These are phyloP conservation scores for Pollicipes pollicipes DNA, from an alignment of 1,140 invertebrate genomes.

Conservation along the genomic window DNA sequence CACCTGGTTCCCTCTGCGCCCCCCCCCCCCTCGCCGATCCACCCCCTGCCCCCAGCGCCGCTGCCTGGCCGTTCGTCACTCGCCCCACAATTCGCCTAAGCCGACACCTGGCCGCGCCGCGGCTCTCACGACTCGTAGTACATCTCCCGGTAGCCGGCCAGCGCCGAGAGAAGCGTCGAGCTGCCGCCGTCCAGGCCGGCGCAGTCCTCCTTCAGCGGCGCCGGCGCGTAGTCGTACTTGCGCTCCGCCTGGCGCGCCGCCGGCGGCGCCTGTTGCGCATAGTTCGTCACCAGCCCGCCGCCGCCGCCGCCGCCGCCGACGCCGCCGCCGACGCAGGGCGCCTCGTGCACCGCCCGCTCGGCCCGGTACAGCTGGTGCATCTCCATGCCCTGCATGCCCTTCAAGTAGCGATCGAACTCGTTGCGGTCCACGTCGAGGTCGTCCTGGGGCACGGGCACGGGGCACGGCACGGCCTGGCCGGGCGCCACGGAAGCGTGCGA, in stretches of 20 bases:
- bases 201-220: not conserved
- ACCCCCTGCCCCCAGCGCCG: too few relatives aligned
- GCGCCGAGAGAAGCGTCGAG: slow-evolving; percentile 17
- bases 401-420: slow-evolving; percentile 21
- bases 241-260: not conserved
- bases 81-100: too few relatives aligned
- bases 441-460: not conserved
- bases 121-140: slow-evolving; percentile 15
- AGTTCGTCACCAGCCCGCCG: not conserved
- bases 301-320: too few relatives aligned
- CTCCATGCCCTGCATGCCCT: slow-evolving; percentile 18
- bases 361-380: slow-evolving; percentile 16
- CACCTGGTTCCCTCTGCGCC: not conserved
- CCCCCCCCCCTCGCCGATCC: not conserved
- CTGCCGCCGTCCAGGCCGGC: slow-evolving; percentile 14
- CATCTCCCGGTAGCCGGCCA: slow-evolving; percentile 17
- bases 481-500: not conserved
- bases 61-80: too few relatives aligned
- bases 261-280: not conserved
- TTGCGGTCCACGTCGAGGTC: slow-evolving; percentile 18
- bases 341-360: slow-evolving; percentile 15
- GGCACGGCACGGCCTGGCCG: not conserved
- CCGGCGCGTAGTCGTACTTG: not conserved
- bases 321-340: too few relatives aligned
- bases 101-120: too few relatives aligned